Percentiles rank a stretch among this genome's conserved stretches.
These are phyloP conservation scores for Pantherophis guttatus DNA, from an alignment of 2,113 vertebrate genomes.

Conservation along the genomic window DNA sequence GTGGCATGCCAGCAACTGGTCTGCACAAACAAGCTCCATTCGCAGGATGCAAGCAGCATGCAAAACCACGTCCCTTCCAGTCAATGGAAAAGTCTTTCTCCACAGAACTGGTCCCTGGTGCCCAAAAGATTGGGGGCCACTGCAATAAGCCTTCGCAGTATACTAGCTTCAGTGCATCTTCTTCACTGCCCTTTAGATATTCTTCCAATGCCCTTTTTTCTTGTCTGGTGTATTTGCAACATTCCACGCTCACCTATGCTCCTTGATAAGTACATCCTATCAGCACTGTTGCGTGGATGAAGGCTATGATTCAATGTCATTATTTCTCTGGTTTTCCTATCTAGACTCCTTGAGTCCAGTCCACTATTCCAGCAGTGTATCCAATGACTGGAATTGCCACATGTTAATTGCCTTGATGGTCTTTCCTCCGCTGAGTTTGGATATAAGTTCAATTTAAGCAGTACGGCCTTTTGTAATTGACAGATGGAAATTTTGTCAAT, in stretches of 20 bases:
- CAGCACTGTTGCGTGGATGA: not conserved
- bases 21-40: too few species aligned
- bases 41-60: too few species aligned
- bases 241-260: not conserved
- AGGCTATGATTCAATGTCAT: not conserved
- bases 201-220: not conserved
- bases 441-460: not conserved
- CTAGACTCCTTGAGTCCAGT: not conserved
- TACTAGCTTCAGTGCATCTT: not conserved
- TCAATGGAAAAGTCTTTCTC: too few species aligned
- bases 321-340: not conserved
- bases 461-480: not conserved
- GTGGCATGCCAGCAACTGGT: too few species aligned
- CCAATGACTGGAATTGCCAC: not conserved
- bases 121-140: too few species aligned
- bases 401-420: not conserved
- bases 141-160: not conserved
- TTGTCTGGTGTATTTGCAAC: not conserved
- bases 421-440: not conserved
- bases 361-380: not conserved
- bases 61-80: accelerated
- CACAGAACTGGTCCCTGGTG: too few species aligned
- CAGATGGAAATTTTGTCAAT: not conserved
- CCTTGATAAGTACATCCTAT: not conserved
- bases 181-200: not conserved